Percentiles rank a stretch among this genome's conserved stretches.
Conservation (phyloP, 2,888 invertebrate species). For the Anodontia alba region DNA sequence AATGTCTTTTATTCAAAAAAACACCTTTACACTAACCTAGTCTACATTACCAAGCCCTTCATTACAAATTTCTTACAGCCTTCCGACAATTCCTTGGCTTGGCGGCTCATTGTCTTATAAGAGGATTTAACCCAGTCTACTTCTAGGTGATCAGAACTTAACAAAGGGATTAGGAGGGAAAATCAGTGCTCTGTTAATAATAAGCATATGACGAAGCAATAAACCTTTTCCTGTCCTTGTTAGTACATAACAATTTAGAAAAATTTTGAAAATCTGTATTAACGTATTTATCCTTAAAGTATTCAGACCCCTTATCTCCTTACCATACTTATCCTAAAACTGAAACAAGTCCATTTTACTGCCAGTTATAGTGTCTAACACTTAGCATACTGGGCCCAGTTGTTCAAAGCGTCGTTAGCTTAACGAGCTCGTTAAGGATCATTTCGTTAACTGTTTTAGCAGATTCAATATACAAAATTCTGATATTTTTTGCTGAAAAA, state of each 20-base stretch:
- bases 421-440: no score
- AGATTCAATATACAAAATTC: no score
- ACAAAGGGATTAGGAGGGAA: conserved; percentile 32
- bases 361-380: no score
- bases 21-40: background rate
- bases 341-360: no score
- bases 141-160: conserved; percentile 8
- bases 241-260: background rate
- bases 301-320: no score
- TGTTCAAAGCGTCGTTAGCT: no score
- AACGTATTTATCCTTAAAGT: background rate
- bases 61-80: background rate
- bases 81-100: background rate
- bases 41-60: background rate
- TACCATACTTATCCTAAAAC: no score
- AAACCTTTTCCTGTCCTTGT: background rate
- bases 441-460: no score
- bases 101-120: background rate
- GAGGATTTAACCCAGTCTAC: conserved; percentile 1
- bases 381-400: no score
- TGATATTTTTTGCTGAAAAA: no score
- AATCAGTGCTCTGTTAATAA: conserved; percentile 28
- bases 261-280: background rate
- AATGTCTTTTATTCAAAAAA: background rate
- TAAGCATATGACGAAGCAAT: conserved; percentile 11